Percentiles rank a stretch among this genome's conserved stretches.
These are phyloP conservation scores for Heptranchias perlo DNA, from an alignment of 2,113 vertebrate species.

Conservation along the genomic window DNA sequence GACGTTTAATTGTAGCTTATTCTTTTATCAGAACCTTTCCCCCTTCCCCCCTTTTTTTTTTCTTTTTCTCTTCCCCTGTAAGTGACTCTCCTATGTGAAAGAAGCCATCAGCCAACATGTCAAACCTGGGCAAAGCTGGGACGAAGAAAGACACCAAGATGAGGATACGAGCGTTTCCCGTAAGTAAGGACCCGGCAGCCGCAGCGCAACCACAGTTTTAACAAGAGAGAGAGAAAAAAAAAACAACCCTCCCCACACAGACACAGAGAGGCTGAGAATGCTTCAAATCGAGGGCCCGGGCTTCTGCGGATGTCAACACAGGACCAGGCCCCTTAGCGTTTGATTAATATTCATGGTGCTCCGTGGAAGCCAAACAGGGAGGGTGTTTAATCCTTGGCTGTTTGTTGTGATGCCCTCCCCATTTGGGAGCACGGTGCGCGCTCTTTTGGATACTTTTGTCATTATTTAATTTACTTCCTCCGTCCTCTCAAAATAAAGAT, in stretches of 20 bases:
- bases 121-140: conserved; percentile 90
- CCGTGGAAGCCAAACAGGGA: conserved; percentile 17
- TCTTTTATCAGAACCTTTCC: conserved; percentile 40
- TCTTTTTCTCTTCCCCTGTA: not conserved
- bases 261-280: not conserved
- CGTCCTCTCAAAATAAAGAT: no score
- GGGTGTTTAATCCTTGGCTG: not conserved
- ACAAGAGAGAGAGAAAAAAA: not conserved
- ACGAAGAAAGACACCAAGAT: conserved; percentile 98
- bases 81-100: conserved; percentile 30
- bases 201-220: conserved; percentile 28
- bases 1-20: not conserved
- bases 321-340: conserved; percentile 20
- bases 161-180: conserved; percentile 97
- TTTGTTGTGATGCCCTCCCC: not conserved
- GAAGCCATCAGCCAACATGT: conserved; percentile 65
- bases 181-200: conserved; percentile 63
- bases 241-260: not conserved
- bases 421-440: not conserved
- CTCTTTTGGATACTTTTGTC: not conserved
- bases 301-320: conserved; percentile 30
- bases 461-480: not conserved
- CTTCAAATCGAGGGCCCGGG: conserved; percentile 33
- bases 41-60: not conserved
- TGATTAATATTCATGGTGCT: conserved; percentile 36